Evolutionary conservation across 1,140 invertebrate species (phyloP).

Genomic region (Cotesia chilonis): DNA sequence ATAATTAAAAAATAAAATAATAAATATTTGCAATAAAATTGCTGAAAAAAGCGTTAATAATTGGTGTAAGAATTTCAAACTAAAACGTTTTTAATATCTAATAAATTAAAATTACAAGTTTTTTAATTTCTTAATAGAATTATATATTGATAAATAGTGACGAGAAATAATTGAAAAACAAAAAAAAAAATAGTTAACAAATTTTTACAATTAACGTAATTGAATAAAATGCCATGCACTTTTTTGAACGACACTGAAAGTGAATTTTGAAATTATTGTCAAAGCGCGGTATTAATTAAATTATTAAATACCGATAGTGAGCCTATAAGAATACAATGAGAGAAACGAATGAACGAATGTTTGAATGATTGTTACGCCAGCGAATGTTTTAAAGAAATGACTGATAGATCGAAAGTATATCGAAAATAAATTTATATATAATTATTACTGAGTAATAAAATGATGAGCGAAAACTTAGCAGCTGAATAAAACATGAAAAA

Average conservation of each 20-base stretch:
- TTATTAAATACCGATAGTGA: slow-evolving; percentile 11
- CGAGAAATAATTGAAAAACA: not conserved
- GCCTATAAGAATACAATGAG: not conserved
- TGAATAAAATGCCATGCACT: slow-evolving; percentile 10
- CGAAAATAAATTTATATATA: slow-evolving; percentile 8
- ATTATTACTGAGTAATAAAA: not conserved
- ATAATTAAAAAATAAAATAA: slow-evolving; percentile 6
- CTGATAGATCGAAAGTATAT: slow-evolving; percentile 14
- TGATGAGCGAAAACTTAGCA: not conserved
- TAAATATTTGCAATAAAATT: slow-evolving; percentile 35
- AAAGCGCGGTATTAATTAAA: not conserved
- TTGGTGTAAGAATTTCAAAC: slow-evolving; percentile 19
- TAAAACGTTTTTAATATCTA: not conserved
- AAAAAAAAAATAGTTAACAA: slow-evolving; percentile 1
- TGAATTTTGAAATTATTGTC: slow-evolving; percentile 15
- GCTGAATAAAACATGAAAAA: slow-evolving; percentile 9
- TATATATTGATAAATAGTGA: not conserved
- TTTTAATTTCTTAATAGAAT: not conserved
- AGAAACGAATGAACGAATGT: not conserved
- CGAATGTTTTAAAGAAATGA: not conserved
- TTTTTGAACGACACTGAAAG: slow-evolving; percentile 13
- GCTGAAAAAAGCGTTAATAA: slow-evolving; percentile 6
- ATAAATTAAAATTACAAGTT: not conserved
- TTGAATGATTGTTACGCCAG: not conserved
- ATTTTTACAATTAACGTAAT: not conserved